Base-by-base conservation (phyloP, 2,888 invertebrate genomes). In the Eristalis arbustorum region DNA sequence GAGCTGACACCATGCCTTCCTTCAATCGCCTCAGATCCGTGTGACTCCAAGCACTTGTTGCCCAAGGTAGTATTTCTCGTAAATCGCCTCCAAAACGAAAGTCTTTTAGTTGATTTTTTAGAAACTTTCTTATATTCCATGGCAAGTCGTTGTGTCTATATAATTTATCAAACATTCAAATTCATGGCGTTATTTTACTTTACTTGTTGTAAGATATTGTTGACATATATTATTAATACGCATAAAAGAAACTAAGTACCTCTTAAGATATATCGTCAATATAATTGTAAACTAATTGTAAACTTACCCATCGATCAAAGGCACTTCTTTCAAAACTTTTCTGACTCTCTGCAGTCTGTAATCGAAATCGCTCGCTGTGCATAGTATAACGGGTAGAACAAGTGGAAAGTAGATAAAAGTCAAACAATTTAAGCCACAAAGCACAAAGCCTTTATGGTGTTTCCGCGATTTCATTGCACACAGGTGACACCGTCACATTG, bases 11-110 rank as follows among this genome's bases (percentile, higher is more conserved):
- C 93, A 95, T 95, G 88, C 97, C 96, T 91, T 95, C 94, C 88
- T 95, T 95, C 88, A 97, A 92, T 71, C 96, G 93, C 25, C 95
- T 95, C 89, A 97, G 93, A 90, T 97, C 97, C 6, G 96, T 97
- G 91, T 97, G 96, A 89, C 96, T 96, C 96, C 96, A 96, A 77
- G 95, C 95, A 91, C 95, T 96, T 88, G 95, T 95, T 63, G 96
- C 95, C 96, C 96, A 96, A n/a, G 96, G 96, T 57, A 95, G 94
- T 90, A 96, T 94, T 80, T 95, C 95, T 83, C 95, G 94, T 88
- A 96, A 93, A 90, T 96, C 95, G 91, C 95, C 95, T 89, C 95
- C 95, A 90, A 95, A 95, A 89, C 94, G 94, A 89, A 95, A 94
- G 83, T 94, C 93, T 74, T 93, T 93, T 88, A 95, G 91, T 90